Base-by-base conservation (phyloP, 2,113 vertebrate species). In the Pyrgilauda ruficollis region DNA sequence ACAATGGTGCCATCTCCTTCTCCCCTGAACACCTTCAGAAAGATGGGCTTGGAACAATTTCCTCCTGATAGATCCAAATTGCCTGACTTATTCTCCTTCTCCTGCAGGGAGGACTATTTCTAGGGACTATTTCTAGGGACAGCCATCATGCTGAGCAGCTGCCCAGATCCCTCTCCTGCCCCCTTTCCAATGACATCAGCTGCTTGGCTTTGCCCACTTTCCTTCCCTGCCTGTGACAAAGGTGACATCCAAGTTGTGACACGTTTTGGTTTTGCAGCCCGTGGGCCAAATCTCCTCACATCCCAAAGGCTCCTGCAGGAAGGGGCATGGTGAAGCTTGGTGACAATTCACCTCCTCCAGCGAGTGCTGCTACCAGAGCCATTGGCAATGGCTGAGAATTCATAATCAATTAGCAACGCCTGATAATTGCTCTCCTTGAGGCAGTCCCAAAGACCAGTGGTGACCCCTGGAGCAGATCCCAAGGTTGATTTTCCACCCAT, bases 231-330 rank as follows among this genome's bases (percentile, higher is more conserved):
- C 27, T 27, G 6, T 43, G 33, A 35, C 62, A 63, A 78, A 73
- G 19, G 15, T 16, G 43, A 70, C 4, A 5, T 24, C 43, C 31
- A 74, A 11, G 37, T 27, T 0, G 0, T 47, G 47, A 2, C 15
- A 10, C 0, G 2, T 27, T 94, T 49, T 59, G 4, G 8, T 13
- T 84, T 83, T 85, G 20, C 35, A 58, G 28, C 21, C 39, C 41
- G 11, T 8, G 19, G 72, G 44, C 17, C 46, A 26, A 46, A 73
- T 43, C 28, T 33, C 50, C 13, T 2, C 44, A 28, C 0, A 1
- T 19, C 52, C 43, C 39, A 43, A 19, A 86, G 17, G 49, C 31
- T 78, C 44, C 23, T 61, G 30, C 23, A 73, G 72, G 67, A 64
- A 64, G 37, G 56, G 1, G 1, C 2, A 1, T 4, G 6, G 28